Evolutionary conservation across 2,888 invertebrate genomes (phyloP).

Genomic region (Vannuccia rotundouncinata): DNA sequence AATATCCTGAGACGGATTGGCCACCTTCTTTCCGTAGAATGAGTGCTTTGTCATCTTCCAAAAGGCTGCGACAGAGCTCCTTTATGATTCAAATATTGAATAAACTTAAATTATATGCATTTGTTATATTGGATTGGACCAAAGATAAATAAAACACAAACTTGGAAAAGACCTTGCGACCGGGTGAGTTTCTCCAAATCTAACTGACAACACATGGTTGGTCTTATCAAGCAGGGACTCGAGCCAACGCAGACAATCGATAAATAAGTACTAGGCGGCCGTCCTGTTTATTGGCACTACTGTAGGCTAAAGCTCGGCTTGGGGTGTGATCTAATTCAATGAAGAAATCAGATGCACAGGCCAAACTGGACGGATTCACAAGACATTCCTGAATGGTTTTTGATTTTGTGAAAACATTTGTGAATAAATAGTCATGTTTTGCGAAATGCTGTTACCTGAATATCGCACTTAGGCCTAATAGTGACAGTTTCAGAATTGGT

Average conservation of each 20-base stretch:
- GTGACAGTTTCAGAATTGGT: neutral
- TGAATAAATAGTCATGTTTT: too few relatives aligned
- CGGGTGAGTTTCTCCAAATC: constrained; percentile 14
- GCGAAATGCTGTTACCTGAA: too few relatives aligned
- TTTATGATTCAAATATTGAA: too few relatives aligned
- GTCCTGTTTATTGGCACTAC: constrained; percentile 2
- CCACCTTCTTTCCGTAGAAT: neutral
- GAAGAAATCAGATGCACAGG: constrained; percentile 14
- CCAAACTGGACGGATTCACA: constrained; percentile 25
- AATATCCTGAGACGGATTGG: neutral
- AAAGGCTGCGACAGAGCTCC: constrained; percentile 7
- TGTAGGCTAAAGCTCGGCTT: constrained; percentile 25
- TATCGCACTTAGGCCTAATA: constrained; percentile 35
- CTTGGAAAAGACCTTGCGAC: constrained; percentile 18
- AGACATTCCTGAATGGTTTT: constrained; percentile 30
- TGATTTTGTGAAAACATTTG: too few relatives aligned
- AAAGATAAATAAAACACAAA: too few relatives aligned
- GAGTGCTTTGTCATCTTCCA: neutral
- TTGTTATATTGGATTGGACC: too few relatives aligned
- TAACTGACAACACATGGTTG: constrained; percentile 30
- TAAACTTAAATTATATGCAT: too few relatives aligned
- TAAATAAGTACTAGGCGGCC: constrained; percentile 24
- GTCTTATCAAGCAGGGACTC: constrained; percentile 22
- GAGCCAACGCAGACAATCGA: neutral
- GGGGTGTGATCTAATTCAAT: constrained; percentile 25